Conservation (phyloP, 2,888 invertebrate genomes). For the Onthophagus sagittarius region DNA sequence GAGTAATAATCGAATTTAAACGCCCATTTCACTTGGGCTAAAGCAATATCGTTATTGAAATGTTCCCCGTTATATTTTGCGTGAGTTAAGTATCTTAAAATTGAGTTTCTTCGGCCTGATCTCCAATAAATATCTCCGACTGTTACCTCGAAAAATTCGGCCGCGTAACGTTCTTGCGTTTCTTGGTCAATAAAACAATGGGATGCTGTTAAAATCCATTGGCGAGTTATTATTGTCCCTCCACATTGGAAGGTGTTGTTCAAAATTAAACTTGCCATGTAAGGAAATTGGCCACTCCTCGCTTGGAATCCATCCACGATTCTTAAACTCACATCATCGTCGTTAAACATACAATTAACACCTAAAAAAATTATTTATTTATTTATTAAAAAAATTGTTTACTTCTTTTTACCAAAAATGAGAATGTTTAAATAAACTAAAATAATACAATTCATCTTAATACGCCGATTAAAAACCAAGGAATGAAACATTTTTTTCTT, state of each 20-base stretch:
- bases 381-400: no score
- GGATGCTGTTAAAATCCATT: neutral
- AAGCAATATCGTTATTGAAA: neutral
- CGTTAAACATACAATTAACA: no score
- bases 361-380: no score
- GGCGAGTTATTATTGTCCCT: neutral
- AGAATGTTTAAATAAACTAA: no score
- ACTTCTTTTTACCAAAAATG: no score
- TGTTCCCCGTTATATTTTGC: neutral
- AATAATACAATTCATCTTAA: no score
- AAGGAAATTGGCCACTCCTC: neutral
- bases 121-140: neutral
- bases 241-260: neutral
- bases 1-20: neutral
- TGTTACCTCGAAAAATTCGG: neutral
- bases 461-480: no score
- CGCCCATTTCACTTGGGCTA: neutral
- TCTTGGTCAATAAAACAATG: neutral
- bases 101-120: neutral
- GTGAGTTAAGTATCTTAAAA: neutral
- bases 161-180: neutral
- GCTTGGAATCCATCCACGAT: neutral
- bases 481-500: no score
- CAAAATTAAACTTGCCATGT: neutral
- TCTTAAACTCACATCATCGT: neutral